Percentiles rank a stretch among this genome's conserved stretches.
phyloP scores from a whole-genome alignment of 2,888 invertebrate genomes.

The Barypeithes pellucidus region DNA sequence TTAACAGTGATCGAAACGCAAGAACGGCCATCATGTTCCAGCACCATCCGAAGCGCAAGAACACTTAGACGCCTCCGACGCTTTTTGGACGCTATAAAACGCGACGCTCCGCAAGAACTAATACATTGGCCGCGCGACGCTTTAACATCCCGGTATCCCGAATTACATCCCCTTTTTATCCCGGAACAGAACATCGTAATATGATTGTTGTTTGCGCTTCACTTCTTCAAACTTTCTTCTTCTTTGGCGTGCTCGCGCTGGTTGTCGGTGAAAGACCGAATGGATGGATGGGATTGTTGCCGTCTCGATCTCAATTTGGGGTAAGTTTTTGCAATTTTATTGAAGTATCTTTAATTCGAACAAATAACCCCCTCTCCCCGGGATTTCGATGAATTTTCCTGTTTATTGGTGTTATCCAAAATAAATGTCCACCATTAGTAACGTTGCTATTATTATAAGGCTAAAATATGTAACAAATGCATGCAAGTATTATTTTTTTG shows the following conservation, averaged over 20 bases:
- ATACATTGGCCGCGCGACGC: conserved; percentile 48
- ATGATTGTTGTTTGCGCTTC: conserved; percentile 37
- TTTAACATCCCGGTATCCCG: conserved; percentile 41
- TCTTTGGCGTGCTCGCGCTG: conserved; percentile 29
- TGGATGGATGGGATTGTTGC: conserved; percentile 35
- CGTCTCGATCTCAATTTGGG: conserved; percentile 28
- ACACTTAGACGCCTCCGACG: conserved; percentile 51
- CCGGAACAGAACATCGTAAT: conserved; percentile 29
- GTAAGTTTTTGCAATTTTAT: conserved; percentile 49
- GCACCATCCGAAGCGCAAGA: conserved; percentile 46
- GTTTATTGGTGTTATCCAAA: no score
- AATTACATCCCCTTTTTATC: conserved; percentile 15
- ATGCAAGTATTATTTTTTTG: no score
- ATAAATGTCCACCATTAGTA: no score
- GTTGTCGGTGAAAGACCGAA: conserved; percentile 43
- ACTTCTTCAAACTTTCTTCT: conserved; percentile 38
- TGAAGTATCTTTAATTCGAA: no score
- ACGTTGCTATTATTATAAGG: no score
- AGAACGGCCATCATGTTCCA: conserved; percentile 28
- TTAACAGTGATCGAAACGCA: conserved; percentile 22
- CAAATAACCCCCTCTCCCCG: no score
- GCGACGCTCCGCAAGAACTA: conserved; percentile 49
- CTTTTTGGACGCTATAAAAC: conserved; percentile 50
- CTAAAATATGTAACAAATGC: no score
- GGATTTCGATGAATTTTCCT: no score